Base-by-base conservation (phyloP, 2,888 invertebrate genomes). In the Amiota communis region DNA sequence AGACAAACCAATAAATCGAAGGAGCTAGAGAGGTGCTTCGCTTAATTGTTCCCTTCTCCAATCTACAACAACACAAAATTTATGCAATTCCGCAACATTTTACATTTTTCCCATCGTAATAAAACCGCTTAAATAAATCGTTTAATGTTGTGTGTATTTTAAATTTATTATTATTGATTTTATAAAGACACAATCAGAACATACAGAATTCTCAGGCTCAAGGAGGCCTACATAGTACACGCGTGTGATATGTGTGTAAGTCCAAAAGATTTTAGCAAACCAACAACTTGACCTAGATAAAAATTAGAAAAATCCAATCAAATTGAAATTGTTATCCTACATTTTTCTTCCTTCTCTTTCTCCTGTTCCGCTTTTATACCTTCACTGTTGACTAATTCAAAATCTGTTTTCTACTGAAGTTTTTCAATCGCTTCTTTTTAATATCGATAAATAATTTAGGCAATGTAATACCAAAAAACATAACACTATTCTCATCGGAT, bases 401-500 rank as follows among this genome's bases (percentile, higher is more conserved):
- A 36, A 36, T 36, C 36, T 36, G 36, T 36, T 36, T 20, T 59
- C 1, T 59, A 63, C 80, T 85, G 49, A 79, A 76, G 46, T 80
- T 81, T 51, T 77, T 77, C 59, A 77, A 80, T 10, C 79, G 67
- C 12, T 88, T 85, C 1, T 80, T 72, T 10, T 82, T 81, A 61
- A 88, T 88, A 75, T 89, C 84, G 3, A 89, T 85, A 74, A 89
- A 79, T 72, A 88, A 87, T 69, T 90, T 76, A 0, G 90, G 87
- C 13, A 88, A 81, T 1, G 85, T 78, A 63, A 86, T 87, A 49
- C 90, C 90, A 20, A 86, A 82, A 74, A 89, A 89, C 75, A 90
- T 78, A 12, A 90, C 75, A 2, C 88, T 76, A 51, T 87, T 83
- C 75, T 90, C 90, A 77, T 90, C 86, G 47, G 85, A 80, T 23